A percentile compares a stretch with the other conserved stretches of the same genome.
phyloP scores from a whole-genome alignment of 2,113 vertebrate species.

The Chaetura pelagica region DNA sequence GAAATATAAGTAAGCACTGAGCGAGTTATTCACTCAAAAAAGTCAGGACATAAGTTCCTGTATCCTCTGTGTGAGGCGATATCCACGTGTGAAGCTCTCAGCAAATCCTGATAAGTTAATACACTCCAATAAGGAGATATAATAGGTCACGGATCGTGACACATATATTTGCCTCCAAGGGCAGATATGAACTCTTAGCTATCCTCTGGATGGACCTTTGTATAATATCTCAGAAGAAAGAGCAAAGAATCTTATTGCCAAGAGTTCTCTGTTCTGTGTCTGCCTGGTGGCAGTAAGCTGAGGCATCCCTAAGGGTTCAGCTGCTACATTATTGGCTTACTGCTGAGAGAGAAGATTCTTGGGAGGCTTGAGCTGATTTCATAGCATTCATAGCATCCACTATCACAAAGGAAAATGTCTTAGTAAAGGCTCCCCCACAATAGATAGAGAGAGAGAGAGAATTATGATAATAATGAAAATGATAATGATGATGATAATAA shows the following conservation, averaged over 20 bases:
- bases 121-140: too few relatives aligned
- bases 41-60: too few relatives aligned
- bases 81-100: too few relatives aligned
- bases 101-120: too few relatives aligned
- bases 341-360: not conserved
- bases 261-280: not conserved
- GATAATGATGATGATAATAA: too few relatives aligned
- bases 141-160: too few relatives aligned
- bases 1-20: too few relatives aligned
- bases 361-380: not conserved
- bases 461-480: too few relatives aligned
- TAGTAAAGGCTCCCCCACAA: not conserved
- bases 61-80: too few relatives aligned
- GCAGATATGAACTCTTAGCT: not conserved
- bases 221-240: not conserved
- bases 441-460: too few relatives aligned
- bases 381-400: not conserved
- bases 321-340: not conserved
- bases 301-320: not conserved
- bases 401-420: not conserved
- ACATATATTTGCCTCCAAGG: not conserved
- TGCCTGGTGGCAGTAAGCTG: not conserved
- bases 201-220: not conserved
- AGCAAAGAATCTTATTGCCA: not conserved
- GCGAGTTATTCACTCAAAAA: too few relatives aligned